Evolutionary conservation across 2,888 invertebrate species (phyloP).

Genomic region (Mamestra brassicae): DNA sequence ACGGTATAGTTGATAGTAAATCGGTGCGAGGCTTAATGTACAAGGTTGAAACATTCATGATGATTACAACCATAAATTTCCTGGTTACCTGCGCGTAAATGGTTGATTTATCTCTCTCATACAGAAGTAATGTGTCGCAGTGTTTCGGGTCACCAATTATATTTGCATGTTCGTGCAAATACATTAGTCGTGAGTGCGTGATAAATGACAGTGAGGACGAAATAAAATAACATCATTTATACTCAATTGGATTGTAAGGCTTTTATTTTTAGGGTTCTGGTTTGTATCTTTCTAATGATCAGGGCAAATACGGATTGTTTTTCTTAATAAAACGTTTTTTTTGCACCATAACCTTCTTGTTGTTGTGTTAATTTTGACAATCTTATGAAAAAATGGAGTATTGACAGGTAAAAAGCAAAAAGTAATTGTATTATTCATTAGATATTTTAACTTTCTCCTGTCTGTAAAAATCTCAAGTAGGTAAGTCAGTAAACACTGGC

Average conservation of each 20-base stretch:
- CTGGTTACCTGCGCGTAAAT: slow-evolving; percentile 77
- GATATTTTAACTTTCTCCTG: too few relatives aligned
- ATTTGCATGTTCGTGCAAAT: slow-evolving; percentile 62
- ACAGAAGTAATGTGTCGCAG: slow-evolving; percentile 73
- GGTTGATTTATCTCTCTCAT: slow-evolving; percentile 77
- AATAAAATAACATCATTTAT: slow-evolving; percentile 51
- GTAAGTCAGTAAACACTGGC: too few relatives aligned
- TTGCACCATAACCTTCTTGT: too few relatives aligned
- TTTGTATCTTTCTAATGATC: slow-evolving; percentile 19
- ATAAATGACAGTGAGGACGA: slow-evolving; percentile 55
- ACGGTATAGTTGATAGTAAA: slow-evolving; percentile 65
- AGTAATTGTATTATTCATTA: too few relatives aligned
- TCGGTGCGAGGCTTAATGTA: slow-evolving; percentile 69
- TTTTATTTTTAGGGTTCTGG: slow-evolving; percentile 21
- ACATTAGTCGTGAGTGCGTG: slow-evolving; percentile 58
- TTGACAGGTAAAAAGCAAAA: too few relatives aligned
- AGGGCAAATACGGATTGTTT: neutral
- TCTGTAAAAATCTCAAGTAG: too few relatives aligned
- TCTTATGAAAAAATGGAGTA: too few relatives aligned
- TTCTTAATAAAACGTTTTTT: neutral
- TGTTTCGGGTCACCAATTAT: slow-evolving; percentile 70
- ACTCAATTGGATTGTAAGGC: slow-evolving; percentile 31
- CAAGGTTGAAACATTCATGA: slow-evolving; percentile 78
- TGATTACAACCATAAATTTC: slow-evolving; percentile 82
- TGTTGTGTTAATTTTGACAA: too few relatives aligned